These are phyloP conservation scores for Chunga burmeisteri DNA, from an alignment of 2,113 vertebrate genomes.

Conservation along the genomic window DNA sequence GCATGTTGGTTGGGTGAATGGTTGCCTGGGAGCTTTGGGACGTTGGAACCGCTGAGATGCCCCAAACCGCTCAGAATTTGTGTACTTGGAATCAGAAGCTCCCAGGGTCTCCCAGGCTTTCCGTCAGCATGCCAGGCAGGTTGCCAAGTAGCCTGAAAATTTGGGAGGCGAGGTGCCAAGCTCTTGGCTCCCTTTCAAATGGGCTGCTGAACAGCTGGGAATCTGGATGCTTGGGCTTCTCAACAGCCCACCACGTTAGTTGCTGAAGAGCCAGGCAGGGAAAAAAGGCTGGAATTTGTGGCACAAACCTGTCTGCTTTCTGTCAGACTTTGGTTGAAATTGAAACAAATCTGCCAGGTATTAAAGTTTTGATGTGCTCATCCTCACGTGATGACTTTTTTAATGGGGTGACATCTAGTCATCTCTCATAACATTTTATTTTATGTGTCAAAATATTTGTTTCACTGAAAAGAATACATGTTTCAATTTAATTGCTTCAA, in stretches of 20 bases:
- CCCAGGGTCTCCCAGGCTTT: constrained; percentile 61
- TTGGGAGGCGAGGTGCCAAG: constrained; percentile 54
- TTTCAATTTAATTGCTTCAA: neutral
- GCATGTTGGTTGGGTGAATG: constrained; percentile 12
- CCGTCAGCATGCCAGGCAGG: constrained; percentile 13
- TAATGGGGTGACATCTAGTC: neutral
- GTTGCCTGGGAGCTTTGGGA: constrained; percentile 52
- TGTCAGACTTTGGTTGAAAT: neutral
- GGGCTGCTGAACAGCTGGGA: constrained; percentile 67
- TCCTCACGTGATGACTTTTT: neutral
- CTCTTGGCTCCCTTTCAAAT: constrained; percentile 49
- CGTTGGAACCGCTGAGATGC: neutral
- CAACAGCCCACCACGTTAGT: constrained; percentile 21
- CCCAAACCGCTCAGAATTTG: constrained; percentile 34
- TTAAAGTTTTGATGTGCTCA: neutral
- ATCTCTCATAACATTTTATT: neutral
- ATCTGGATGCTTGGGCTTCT: constrained; percentile 58
- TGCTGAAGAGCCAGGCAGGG: neutral
- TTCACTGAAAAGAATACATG: neutral
- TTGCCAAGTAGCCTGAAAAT: constrained; percentile 60
- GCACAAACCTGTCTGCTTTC: neutral
- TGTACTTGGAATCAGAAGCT: constrained; percentile 50
- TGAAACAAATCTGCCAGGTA: neutral
- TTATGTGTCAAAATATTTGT: constrained; percentile 5
- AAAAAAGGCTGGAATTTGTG: neutral